Conservation (phyloP, 2,113 vertebrate species). For the Charadrius vociferus region DNA sequence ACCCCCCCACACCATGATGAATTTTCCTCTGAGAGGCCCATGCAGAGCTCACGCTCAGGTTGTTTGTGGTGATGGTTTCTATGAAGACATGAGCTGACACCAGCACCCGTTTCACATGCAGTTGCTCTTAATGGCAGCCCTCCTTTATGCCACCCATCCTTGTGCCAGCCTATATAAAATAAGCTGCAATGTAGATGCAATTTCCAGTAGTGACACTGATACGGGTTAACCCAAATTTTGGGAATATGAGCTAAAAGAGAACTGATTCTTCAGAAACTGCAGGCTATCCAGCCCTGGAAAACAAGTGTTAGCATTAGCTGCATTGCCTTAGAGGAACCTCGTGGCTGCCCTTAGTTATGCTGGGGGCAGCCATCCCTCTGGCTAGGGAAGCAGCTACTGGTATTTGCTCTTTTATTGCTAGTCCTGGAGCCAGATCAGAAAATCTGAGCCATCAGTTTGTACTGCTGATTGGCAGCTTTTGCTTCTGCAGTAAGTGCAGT, state of each 20-base stretch:
- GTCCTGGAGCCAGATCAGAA: neutral
- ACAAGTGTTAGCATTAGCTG: neutral
- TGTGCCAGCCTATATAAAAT: neutral
- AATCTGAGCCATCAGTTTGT: neutral
- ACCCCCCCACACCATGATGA: neutral
- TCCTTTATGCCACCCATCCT: rapidly evolving
- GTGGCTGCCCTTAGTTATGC: neutral
- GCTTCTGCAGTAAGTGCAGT: neutral
- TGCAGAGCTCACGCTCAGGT: neutral
- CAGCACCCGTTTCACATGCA: neutral
- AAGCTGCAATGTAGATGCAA: neutral
- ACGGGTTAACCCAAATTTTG: neutral
- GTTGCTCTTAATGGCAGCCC: neutral
- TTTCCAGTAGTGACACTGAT: neutral
- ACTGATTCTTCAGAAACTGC: neutral
- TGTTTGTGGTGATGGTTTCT: neutral
- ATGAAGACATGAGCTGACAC: neutral
- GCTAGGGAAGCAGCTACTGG: neutral
- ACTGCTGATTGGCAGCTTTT: neutral
- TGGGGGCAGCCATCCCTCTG: neutral
- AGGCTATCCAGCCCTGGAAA: neutral
- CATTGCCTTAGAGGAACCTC: neutral
- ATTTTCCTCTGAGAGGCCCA: neutral
- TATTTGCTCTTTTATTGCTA: neutral
- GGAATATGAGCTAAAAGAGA: neutral